Evolutionary conservation across 2,797 vertebrate species (phyloP), one percentile per base, ranked within the genome.

Genomic region (Semotilus atromaculatus): DNA sequence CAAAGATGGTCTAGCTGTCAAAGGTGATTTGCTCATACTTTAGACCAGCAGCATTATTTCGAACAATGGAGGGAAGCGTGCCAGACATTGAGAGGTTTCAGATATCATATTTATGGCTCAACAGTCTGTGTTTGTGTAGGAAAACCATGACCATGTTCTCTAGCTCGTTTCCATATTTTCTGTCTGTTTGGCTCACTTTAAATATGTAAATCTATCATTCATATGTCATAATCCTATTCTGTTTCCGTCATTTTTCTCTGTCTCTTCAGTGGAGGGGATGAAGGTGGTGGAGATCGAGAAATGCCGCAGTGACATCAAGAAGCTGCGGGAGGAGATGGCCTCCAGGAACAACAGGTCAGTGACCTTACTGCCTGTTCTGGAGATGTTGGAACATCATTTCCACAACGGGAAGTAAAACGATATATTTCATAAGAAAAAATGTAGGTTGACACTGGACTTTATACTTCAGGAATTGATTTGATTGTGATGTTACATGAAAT

Each of bases 201-300:
- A 62, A 79, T 84, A 62, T 77, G 74, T 38, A 62, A 77, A 83
- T 40, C 7, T 7, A 43, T 53, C 10, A 55, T 18, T 58, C 72
- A 11, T 83, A 23, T 48, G 64, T 67, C 58, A 78, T n/a, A 53
- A 34, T 62, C 66, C 18, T 66, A 29, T 58, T 40, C 11, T 2
- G 19, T 31, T 58, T 40, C 18, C 3, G 7, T 31, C 21, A 40
- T 66, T 45, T 23, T 40, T 13, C 38, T 23, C 26, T 29, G 31
- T 55, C 23, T 64, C 51, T 16, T 80, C 93, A 99, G 98, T 97
- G 95, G 98, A 99, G 94, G 97, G 97, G 83, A 94, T 98, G 90
- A 99, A 97, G 93, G 96, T 97, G 88, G 96, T 97, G 94, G 98
- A 99, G 94, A 98, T 99, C 1, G 97, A 99, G 93, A 98, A 98